Evolutionary conservation across 2,797 vertebrate genomes (phyloP), one percentile per base, ranked within the genome.

Genomic region (Saguinus oedipus): DNA sequence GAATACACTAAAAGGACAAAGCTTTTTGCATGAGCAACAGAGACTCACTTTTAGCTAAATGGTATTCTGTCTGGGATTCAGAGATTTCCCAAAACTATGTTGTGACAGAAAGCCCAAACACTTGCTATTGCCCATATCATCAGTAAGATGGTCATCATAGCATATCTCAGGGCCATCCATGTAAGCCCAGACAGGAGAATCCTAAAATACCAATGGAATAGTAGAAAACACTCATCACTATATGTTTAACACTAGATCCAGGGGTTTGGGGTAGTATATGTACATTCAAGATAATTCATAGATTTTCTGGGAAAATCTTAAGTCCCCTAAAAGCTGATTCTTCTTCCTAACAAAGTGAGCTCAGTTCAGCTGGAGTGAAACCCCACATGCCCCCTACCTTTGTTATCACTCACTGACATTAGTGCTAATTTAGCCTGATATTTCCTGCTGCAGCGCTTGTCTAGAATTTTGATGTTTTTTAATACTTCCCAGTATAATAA

Each of bases 281-380:
- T 72, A n/a, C 33, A 91, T 74, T 79, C 4, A 59, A 83, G 15
- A 48, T 36, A 94, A 74, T 84, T 48, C 36, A 74, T 6, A 7
- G 11, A 10, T 86, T 95, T 95, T 93, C 59, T 93, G 42, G 30
- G 5, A 76, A 96, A 96, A 68, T 48, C 33, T 39, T 53, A n/a
- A 93, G 42, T 26, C 74, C 7, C 42, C 27, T 88, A 44, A 76
- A 87, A 84, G n/a, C 22, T 57, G 39, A 74, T 46, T 83, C 26
- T 72, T 79, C n/a, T 70, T 88, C 53, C 53, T 80, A 80, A 44
- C 2, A n/a, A 83, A 55, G 13, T 85, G 44, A 93, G 24, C 44
- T 79, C 2, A 48, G 10, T 4, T 75, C 24, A 68, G 3, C n/a
- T 68, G 48, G 68, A 87, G 14, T 8, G 33, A 72, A 78, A 11